phyloP scores from a whole-genome alignment of 2,888 invertebrate genomes.

The Bellardia pandia region DNA sequence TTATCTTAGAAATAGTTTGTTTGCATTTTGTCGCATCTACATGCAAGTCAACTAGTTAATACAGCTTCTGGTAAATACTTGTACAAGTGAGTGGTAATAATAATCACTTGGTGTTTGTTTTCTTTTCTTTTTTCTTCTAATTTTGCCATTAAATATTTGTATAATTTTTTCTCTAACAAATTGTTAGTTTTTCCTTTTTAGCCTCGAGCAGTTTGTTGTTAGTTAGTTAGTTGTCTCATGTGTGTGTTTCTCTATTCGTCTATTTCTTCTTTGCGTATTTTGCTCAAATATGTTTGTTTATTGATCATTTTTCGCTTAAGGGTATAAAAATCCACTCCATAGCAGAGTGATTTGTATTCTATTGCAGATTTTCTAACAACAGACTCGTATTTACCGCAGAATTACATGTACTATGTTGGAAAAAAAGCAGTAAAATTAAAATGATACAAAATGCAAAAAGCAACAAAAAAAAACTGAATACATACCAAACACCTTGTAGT shows the following conservation, averaged over 20 bases:
- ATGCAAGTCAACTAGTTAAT: constrained; percentile 14
- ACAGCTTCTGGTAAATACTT: constrained; percentile 17
- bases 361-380: constrained; percentile 36
- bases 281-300: constrained; percentile 61
- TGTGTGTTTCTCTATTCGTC: constrained; percentile 16
- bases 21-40: constrained; percentile 53
- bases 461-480: constrained; percentile 13
- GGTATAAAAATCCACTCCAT: constrained; percentile 47
- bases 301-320: constrained; percentile 59
- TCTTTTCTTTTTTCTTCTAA: constrained; percentile 68
- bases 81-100: constrained; percentile 38
- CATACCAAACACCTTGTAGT: constrained; percentile 65
- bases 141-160: constrained; percentile 68
- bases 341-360: constrained; percentile 42
- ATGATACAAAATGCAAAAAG: constrained; percentile 2
- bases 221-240: constrained; percentile 50
- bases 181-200: constrained; percentile 65
- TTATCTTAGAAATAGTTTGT: constrained; percentile 62
- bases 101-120: constrained; percentile 56
- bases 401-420: neutral
- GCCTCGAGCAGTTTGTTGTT: constrained; percentile 56
- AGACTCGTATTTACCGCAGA: constrained; percentile 21
- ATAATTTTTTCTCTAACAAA: constrained; percentile 56
- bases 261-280: constrained; percentile 34
- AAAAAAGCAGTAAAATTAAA: constrained; percentile 57